A percentile compares a stretch with the other conserved stretches of the same genome.
Evolutionary conservation across 2,888 invertebrate species (phyloP).

Genomic region (Malthinus seriepunctatus): DNA sequence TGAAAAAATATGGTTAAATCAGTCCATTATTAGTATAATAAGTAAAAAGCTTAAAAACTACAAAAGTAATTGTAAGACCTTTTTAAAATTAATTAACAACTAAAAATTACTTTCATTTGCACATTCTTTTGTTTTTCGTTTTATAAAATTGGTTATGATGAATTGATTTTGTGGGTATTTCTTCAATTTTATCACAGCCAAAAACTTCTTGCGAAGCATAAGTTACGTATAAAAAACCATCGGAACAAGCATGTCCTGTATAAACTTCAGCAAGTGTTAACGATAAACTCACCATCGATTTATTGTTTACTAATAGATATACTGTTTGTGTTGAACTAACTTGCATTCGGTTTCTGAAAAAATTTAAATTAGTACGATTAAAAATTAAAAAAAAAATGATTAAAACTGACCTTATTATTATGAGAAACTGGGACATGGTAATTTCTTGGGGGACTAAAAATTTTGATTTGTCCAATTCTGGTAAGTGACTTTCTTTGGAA

Average conservation of each 20-base stretch:
- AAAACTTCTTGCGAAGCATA: slow-evolving; percentile 92
- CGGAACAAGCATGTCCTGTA: slow-evolving; percentile 73
- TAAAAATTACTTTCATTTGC: no score
- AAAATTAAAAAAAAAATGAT: neutral
- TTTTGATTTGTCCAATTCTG: slow-evolving; percentile 80
- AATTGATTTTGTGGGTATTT: neutral
- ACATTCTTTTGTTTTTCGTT: no score
- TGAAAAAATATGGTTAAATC: no score
- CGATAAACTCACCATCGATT: slow-evolving; percentile 79
- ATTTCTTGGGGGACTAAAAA: slow-evolving; percentile 89
- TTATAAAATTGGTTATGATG: neutral
- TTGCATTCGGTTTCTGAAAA: slow-evolving; percentile 58
- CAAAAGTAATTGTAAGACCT: no score
- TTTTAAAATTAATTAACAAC: no score
- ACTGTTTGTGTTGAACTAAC: slow-evolving; percentile 72
- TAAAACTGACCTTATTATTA: slow-evolving; percentile 76
- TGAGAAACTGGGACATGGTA: slow-evolving; percentile 85
- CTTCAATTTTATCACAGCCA: slow-evolving; percentile 53
- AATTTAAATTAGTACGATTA: slow-evolving; percentile 5
- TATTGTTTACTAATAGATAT: slow-evolving; percentile 81
- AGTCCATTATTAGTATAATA: no score
- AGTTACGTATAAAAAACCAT: slow-evolving; percentile 87
- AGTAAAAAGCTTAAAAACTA: no score
- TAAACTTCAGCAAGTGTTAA: slow-evolving; percentile 82
- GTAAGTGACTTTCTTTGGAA: slow-evolving; percentile 75